Conservation (phyloP, 1,140 invertebrate species). For the Ephestia elutella region DNA sequence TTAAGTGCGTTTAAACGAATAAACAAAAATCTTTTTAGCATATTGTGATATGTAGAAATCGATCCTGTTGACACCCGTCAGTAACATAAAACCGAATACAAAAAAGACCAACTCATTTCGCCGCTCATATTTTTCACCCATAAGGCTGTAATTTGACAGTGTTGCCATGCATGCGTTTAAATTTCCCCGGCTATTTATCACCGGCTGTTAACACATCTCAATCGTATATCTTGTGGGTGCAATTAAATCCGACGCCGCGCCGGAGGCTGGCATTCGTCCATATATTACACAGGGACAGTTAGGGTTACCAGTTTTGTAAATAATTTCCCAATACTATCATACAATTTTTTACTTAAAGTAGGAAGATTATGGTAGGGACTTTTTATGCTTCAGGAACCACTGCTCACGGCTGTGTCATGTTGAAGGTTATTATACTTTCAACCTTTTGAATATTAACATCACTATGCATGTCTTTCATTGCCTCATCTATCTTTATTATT, state of each 20-base stretch:
- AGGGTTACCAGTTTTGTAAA: not conserved
- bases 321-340: not conserved
- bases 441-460: too few species aligned
- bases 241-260: slow-evolving; percentile 15
- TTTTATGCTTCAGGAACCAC: too few species aligned
- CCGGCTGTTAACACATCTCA: slow-evolving; percentile 16
- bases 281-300: not conserved
- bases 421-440: too few species aligned
- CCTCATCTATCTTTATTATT: too few species aligned
- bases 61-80: too few species aligned
- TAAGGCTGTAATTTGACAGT: slow-evolving; percentile 4
- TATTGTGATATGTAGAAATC: too few species aligned
- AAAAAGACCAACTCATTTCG: not conserved
- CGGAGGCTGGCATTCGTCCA: not conserved
- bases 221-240: slow-evolving; percentile 13
- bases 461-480: too few species aligned
- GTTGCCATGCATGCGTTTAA: slow-evolving; percentile 3
- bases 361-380: too few species aligned
- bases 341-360: too few species aligned
- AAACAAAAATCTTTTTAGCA: too few species aligned
- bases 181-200: slow-evolving; percentile 13
- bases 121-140: not conserved
- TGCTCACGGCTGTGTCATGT: too few species aligned
- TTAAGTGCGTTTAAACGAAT: too few species aligned
- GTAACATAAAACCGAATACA: not conserved